These are phyloP conservation scores for Tenrec ecaudatus DNA, from an alignment of 2,113 vertebrate genomes.

Conservation along the genomic window DNA sequence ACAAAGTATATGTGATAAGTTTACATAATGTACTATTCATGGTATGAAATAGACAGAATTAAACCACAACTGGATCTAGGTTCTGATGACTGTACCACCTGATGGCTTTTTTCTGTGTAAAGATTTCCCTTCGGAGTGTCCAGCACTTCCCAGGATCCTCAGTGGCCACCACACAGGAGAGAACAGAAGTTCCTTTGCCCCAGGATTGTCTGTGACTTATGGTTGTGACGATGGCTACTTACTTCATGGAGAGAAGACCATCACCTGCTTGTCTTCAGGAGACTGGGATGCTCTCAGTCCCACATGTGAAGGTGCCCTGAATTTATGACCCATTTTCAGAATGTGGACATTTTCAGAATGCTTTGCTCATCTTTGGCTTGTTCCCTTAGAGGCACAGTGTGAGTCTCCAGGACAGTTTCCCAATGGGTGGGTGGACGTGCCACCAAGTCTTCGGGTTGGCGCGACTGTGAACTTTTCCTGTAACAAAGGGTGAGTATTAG, in stretches of 20 bases:
- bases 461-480: conserved; percentile 60
- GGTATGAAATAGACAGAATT: neutral
- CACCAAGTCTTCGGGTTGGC: conserved; percentile 44
- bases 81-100: neutral
- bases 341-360: neutral
- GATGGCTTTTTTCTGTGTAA: conserved; percentile 37
- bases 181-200: conserved; percentile 21
- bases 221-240: conserved; percentile 79
- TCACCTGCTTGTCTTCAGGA: conserved; percentile 82
- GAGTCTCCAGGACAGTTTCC: conserved; percentile 7
- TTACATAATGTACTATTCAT: neutral
- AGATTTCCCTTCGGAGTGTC: conserved; percentile 66
- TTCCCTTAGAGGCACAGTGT: conserved; percentile 69
- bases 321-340: neutral
- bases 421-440: conserved; percentile 65
- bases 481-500: conserved; percentile 75
- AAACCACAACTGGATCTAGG: neutral
- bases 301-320: conserved; percentile 79
- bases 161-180: conserved; percentile 64
- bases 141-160: conserved; percentile 62
- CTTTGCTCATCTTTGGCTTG: neutral
- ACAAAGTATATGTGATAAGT: neutral
- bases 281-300: conserved; percentile 81
- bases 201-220: conserved; percentile 82
- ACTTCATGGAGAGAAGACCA: conserved; percentile 73